Percentiles rank a stretch among this genome's conserved stretches.
Evolutionary conservation across 2,888 invertebrate species (phyloP).

Genomic region (Ceratothoa steindachneri): DNA sequence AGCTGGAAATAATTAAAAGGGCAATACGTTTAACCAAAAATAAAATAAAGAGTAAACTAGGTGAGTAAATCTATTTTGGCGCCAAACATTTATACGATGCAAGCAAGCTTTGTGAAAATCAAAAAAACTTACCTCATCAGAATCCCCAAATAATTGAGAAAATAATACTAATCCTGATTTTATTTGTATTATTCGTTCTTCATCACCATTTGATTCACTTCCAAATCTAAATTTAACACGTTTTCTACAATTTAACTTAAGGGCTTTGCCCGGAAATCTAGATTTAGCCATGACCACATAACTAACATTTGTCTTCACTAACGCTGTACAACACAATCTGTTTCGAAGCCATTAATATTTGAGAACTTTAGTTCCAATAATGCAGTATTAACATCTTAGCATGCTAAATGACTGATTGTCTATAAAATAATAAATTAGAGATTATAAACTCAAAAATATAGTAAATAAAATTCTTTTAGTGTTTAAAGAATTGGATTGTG

Average conservation of each 20-base stretch:
- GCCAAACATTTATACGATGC: not conserved
- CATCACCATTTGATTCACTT: slow-evolving; percentile 29
- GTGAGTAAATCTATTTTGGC: slow-evolving; percentile 9
- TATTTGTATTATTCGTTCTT: slow-evolving; percentile 31
- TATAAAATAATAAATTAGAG: too few species aligned
- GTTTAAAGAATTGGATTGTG: too few species aligned
- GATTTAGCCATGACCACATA: slow-evolving; percentile 45
- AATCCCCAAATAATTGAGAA: slow-evolving; percentile 37
- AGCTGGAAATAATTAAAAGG: too few species aligned
- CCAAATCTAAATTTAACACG: slow-evolving; percentile 37
- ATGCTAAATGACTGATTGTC: too few species aligned
- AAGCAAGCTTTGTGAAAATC: not conserved
- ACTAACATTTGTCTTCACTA: not conserved
- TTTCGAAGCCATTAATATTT: not conserved
- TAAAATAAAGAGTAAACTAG: too few species aligned
- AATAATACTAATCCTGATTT: slow-evolving; percentile 38
- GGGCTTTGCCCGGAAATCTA: slow-evolving; percentile 48
- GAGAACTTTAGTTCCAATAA: not conserved
- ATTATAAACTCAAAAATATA: too few species aligned
- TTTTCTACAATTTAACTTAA: slow-evolving; percentile 43
- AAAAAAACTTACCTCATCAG: slow-evolving; percentile 39
- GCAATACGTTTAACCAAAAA: too few species aligned
- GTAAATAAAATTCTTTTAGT: too few species aligned
- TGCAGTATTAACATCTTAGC: too few species aligned
- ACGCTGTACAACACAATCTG: not conserved